Percentiles rank a stretch among this genome's conserved stretches.
These are phyloP conservation scores for Mastigias papua DNA, from an alignment of 30 jellyfish, hydroid and myxozoan genomes.

Conservation along the genomic window DNA sequence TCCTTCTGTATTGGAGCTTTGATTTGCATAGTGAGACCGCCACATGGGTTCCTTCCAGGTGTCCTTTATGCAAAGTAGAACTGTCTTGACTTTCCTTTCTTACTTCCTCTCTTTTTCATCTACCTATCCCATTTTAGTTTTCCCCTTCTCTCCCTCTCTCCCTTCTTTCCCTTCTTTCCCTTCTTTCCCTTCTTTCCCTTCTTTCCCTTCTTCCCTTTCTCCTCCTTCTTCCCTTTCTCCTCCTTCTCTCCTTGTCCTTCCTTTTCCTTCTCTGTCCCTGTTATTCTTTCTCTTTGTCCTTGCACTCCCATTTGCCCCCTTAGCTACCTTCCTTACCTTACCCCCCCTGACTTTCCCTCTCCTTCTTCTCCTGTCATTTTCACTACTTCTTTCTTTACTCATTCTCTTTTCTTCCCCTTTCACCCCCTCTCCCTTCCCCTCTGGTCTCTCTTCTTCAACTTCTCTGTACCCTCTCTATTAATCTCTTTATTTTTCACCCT, in stretches of 20 bases:
- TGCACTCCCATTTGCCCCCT: background rate
- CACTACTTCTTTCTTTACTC: background rate
- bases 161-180: background rate
- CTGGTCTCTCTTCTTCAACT: background rate
- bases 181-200: background rate
- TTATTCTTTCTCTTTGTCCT: background rate
- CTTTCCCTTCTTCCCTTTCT: background rate
- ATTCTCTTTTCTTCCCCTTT: background rate
- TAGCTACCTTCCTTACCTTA: background rate
- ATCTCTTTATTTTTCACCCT: background rate
- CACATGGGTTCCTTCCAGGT: no score
- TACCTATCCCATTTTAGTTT: background rate
- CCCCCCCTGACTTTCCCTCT: background rate
- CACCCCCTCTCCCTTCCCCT: background rate
- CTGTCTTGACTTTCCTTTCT: no score
- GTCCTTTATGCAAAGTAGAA: no score
- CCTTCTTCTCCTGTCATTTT: background rate
- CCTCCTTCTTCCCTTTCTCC: background rate
- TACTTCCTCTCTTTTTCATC: background rate
- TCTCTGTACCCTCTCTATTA: background rate
- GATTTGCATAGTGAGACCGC: no score
- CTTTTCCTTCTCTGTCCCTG: background rate
- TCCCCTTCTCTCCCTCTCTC: background rate
- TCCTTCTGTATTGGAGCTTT: no score
- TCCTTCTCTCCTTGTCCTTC: background rate